Evolutionary conservation across 1,140 invertebrate genomes (phyloP).

Genomic region (Meteorus sp.): DNA sequence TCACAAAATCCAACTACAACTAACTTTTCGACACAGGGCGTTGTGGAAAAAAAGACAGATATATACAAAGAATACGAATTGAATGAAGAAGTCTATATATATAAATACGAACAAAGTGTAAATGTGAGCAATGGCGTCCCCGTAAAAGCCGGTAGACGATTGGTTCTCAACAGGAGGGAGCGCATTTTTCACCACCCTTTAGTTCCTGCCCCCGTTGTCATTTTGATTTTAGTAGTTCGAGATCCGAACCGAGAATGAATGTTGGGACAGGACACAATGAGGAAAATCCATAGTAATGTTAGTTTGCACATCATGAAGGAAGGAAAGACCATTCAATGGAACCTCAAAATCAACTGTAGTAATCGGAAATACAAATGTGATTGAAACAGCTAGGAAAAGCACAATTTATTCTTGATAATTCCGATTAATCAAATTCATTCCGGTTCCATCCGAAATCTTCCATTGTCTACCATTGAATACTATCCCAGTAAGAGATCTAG

Average conservation of each 20-base stretch:
- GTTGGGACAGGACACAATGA: constrained; percentile 24
- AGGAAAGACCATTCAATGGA: too few relatives aligned
- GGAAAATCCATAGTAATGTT: constrained; percentile 19
- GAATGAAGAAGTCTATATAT: constrained; percentile 20
- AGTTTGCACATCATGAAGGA: too few relatives aligned
- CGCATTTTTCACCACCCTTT: constrained; percentile 55
- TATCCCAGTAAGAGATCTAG: too few relatives aligned
- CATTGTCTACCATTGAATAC: too few relatives aligned
- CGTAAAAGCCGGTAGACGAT: constrained; percentile 45
- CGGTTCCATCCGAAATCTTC: too few relatives aligned
- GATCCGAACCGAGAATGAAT: constrained; percentile 26
- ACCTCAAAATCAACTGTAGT: not conserved
- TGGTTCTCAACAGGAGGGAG: constrained; percentile 49
- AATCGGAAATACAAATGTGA: too few relatives aligned
- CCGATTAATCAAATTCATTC: too few relatives aligned
- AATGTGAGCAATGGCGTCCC: constrained; percentile 48
- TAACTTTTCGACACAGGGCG: constrained; percentile 28
- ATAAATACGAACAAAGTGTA: constrained; percentile 35
- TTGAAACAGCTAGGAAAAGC: too few relatives aligned
- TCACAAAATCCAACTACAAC: constrained; percentile 13
- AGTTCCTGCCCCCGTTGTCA: constrained; percentile 57
- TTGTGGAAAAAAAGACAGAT: constrained; percentile 26
- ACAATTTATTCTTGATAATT: too few relatives aligned
- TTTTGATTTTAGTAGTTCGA: constrained; percentile 56
- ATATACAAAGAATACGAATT: constrained; percentile 15